A percentile compares a stretch with the other conserved stretches of the same genome.
Evolutionary conservation across 1,140 invertebrate species (phyloP).

Genomic region (Bacillus rossius): DNA sequence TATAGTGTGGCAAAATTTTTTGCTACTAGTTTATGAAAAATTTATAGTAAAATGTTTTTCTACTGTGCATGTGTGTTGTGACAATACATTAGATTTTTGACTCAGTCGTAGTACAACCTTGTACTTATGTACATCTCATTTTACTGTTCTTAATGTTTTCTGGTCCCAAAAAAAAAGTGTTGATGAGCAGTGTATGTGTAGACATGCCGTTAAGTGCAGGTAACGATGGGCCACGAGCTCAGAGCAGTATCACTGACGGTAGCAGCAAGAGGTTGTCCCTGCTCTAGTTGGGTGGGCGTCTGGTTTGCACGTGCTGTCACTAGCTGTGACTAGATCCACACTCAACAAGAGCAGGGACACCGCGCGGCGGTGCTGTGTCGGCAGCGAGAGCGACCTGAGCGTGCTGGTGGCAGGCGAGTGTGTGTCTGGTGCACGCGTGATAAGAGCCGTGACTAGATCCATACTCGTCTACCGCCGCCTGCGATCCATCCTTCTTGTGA

Average conservation of each 20-base stretch:
- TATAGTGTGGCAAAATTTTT: too few species aligned
- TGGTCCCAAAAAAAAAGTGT: too few species aligned
- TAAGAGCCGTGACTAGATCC: slow-evolving; percentile 20
- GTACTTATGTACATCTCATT: too few species aligned
- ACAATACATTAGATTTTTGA: too few species aligned
- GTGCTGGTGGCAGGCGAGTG: slow-evolving; percentile 14
- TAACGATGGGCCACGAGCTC: too few species aligned
- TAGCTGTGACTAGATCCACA: slow-evolving; percentile 74
- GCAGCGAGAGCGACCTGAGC: not conserved
- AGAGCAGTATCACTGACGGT: not conserved
- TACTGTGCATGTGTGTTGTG: too few species aligned
- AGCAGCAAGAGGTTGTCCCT: not conserved
- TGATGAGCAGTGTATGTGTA: too few species aligned
- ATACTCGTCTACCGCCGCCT: slow-evolving; percentile 24
- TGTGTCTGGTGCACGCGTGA: slow-evolving; percentile 14
- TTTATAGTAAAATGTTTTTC: too few species aligned
- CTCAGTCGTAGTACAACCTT: too few species aligned
- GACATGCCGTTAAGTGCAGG: too few species aligned
- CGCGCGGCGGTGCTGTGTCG: not conserved
- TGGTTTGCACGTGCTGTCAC: slow-evolving; percentile 57
- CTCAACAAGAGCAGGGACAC: slow-evolving; percentile 61
- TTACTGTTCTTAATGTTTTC: too few species aligned
- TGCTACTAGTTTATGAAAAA: too few species aligned
- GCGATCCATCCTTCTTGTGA: not conserved
- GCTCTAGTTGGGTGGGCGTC: slow-evolving; percentile 70